These are phyloP conservation scores for Rhagonycha lutea DNA, from an alignment of 2,888 invertebrate genomes.

Conservation along the genomic window DNA sequence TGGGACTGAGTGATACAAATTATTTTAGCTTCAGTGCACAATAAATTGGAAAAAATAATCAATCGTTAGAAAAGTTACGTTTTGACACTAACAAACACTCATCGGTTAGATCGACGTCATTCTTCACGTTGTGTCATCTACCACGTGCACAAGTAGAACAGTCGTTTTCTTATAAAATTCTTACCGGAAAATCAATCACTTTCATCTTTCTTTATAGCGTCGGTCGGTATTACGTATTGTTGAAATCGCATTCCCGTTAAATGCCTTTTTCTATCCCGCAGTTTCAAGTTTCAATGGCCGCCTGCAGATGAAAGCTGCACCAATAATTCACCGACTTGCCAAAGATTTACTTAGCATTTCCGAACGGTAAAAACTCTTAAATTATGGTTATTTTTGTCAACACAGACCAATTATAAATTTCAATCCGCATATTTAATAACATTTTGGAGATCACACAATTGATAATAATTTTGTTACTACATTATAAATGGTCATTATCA, in stretches of 20 bases:
- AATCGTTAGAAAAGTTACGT: not conserved
- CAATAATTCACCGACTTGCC: conserved; percentile 47
- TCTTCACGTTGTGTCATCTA: conserved; percentile 5
- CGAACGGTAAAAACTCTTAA: not conserved
- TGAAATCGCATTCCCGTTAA: conserved; percentile 41
- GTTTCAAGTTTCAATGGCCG: conserved; percentile 44
- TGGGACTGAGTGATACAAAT: not conserved
- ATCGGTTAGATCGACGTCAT: not conserved
- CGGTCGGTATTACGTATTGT: conserved; percentile 29
- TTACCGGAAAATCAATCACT: conserved; percentile 43
- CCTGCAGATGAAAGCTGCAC: conserved; percentile 45
- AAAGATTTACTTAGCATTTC: conserved; percentile 33
- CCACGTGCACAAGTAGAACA: conserved; percentile 14
- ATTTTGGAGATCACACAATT: not conserved
- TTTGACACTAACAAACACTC: not conserved
- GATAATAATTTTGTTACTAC: conserved; percentile 1
- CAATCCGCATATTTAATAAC: not conserved
- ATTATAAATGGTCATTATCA: not conserved
- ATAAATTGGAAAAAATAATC: not conserved
- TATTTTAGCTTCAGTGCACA: not conserved
- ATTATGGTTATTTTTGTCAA: not conserved
- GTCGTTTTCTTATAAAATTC: conserved; percentile 30
- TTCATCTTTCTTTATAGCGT: conserved; percentile 40
- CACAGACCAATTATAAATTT: not conserved
- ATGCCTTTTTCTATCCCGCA: conserved; percentile 41